Evolutionary conservation across 2,797 vertebrate species (phyloP).

Genomic region (Cossypha polioptera): DNA sequence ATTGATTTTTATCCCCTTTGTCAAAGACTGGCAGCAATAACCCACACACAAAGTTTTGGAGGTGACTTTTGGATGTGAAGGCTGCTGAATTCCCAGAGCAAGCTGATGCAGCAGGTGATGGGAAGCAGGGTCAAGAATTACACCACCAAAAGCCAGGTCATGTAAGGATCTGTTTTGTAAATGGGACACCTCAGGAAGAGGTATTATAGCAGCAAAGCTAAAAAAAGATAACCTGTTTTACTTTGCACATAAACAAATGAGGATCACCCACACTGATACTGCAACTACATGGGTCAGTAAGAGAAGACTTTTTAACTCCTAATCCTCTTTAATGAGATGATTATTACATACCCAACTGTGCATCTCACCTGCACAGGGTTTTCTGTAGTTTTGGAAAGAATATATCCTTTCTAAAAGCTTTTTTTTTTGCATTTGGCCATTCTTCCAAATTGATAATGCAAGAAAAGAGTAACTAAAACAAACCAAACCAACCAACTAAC

Average conservation of each 20-base stretch:
- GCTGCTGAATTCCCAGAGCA: neutral
- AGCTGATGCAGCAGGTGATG: neutral
- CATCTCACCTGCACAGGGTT: neutral
- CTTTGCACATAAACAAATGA: neutral
- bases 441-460: neutral
- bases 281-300: neutral
- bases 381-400: neutral
- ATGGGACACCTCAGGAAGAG: neutral
- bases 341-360: neutral
- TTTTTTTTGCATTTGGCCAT: neutral
- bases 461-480: neutral
- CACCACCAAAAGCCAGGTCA: neutral
- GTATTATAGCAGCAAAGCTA: neutral
- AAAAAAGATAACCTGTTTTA: neutral
- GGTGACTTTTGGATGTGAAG: neutral
- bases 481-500: neutral
- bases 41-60: neutral
- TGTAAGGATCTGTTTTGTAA: neutral
- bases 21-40: neutral
- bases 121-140: neutral
- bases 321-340: neutral
- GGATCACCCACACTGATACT: neutral
- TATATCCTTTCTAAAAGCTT: neutral
- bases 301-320: neutral
- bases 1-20: fast-evolving